These are phyloP conservation scores for Antechinus flavipes DNA, from an alignment of 2,113 vertebrate genomes.

Conservation along the genomic window DNA sequence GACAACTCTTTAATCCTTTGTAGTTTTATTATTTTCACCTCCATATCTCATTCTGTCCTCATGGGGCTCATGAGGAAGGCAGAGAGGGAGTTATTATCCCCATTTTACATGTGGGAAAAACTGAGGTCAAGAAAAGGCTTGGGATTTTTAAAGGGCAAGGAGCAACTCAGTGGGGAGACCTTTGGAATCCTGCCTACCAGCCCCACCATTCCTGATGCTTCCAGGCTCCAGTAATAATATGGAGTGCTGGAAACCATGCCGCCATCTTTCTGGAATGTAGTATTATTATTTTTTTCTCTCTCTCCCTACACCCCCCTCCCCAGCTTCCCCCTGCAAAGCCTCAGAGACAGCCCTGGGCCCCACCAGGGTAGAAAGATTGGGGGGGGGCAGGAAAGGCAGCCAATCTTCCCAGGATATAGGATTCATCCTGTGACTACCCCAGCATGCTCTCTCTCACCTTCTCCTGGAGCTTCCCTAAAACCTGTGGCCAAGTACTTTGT, in stretches of 20 bases:
- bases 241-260: conserved; percentile 21
- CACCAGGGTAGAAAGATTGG: conserved; percentile 37
- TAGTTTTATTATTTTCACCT: background rate
- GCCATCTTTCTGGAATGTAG: background rate
- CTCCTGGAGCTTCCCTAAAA: conserved; percentile 60
- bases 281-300: background rate
- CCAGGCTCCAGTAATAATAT: background rate
- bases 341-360: conserved; percentile 55
- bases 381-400: background rate
- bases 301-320: background rate
- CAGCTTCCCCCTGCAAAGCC: background rate
- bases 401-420: conserved; percentile 39
- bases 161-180: conserved; percentile 17
- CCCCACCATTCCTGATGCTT: background rate
- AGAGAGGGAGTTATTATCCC: background rate
- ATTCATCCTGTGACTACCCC: background rate
- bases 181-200: conserved; percentile 25
- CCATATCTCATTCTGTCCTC: background rate
- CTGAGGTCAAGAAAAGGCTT: background rate
- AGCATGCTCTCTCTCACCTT: background rate
- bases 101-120: background rate
- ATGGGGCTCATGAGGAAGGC: background rate
- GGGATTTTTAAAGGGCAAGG: conserved; percentile 9
- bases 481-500: conserved; percentile 53
- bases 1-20: background rate